A percentile compares a stretch with the other conserved stretches of the same genome.
Conservation (phyloP, 2,113 vertebrate genomes). For the Leptobrachium ailaonicum region DNA sequence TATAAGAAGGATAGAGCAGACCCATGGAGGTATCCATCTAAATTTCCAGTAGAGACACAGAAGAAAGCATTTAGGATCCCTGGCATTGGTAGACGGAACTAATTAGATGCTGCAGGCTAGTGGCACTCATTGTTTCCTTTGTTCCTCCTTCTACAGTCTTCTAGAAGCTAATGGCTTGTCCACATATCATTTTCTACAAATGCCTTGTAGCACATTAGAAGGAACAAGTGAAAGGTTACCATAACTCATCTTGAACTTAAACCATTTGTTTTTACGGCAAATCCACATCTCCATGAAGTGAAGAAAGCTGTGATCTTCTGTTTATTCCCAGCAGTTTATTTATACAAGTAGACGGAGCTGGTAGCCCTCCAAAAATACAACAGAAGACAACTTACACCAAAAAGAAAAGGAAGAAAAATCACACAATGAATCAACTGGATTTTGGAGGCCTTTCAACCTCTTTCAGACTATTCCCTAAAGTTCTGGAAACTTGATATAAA, state of each 20-base stretch:
- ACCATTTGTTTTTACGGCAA: neutral
- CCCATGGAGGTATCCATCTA: conserved; percentile 1
- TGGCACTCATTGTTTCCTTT: conserved; percentile 27
- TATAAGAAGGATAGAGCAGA: neutral
- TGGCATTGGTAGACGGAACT: neutral
- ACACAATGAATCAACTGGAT: neutral
- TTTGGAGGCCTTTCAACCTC: neutral
- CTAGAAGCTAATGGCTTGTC: conserved; percentile 25
- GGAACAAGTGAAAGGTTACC: conserved; percentile 35
- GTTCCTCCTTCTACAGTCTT: neutral
- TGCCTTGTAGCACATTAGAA: conserved; percentile 19
- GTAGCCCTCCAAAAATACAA: conserved; percentile 15
- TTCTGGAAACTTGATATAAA: conserved; percentile 19
- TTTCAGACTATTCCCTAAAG: conserved; percentile 4
- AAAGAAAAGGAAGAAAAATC: conserved; percentile 17
- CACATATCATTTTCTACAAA: conserved; percentile 20
- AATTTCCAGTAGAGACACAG: neutral
- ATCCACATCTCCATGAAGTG: conserved; percentile 5
- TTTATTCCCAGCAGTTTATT: conserved; percentile 5
- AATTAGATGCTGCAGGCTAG: conserved; percentile 29
- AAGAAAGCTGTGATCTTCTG: conserved; percentile 15
- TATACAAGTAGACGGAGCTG: conserved; percentile 18
- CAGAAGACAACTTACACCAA: neutral
- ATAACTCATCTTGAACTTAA: conserved; percentile 14
- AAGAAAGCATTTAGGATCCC: neutral